Conservation (phyloP, 2,113 vertebrate species). For the Corapipo altera region DNA sequence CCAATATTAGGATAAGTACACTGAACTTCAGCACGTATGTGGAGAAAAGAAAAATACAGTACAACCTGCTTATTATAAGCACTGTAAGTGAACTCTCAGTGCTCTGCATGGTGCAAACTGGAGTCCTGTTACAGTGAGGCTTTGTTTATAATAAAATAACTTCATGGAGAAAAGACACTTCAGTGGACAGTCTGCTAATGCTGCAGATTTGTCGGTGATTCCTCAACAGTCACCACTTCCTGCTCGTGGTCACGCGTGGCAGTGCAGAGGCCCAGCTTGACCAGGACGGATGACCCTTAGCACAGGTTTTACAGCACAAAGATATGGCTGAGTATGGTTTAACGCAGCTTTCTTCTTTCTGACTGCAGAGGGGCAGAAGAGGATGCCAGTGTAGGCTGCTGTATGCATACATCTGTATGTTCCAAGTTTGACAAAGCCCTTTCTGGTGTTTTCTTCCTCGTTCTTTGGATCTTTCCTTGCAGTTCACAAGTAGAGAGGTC, state of each 20-base stretch:
- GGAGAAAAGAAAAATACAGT: background rate
- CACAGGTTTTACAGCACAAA: background rate
- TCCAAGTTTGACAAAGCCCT: background rate
- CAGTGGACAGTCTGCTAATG: background rate
- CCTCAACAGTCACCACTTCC: background rate
- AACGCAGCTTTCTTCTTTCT: background rate
- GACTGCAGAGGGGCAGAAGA: background rate
- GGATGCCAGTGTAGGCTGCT: background rate
- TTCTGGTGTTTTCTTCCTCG: background rate
- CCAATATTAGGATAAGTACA: background rate
- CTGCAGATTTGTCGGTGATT: background rate
- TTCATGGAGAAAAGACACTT: background rate
- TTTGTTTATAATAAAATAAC: background rate
- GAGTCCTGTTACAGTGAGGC: background rate
- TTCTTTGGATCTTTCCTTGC: background rate
- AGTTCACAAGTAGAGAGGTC: background rate
- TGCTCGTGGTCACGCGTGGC: background rate
- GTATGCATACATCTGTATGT: background rate
- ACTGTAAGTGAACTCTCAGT: background rate
- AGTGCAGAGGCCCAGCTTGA: rapidly evolving
- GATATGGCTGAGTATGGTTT: background rate
- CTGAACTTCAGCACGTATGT: background rate
- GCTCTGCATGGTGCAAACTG: background rate
- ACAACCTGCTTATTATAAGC: background rate
- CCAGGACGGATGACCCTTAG: background rate